Conservation (phyloP, 2,797 vertebrate genomes). For the Acrossocheilus fasciatus region DNA sequence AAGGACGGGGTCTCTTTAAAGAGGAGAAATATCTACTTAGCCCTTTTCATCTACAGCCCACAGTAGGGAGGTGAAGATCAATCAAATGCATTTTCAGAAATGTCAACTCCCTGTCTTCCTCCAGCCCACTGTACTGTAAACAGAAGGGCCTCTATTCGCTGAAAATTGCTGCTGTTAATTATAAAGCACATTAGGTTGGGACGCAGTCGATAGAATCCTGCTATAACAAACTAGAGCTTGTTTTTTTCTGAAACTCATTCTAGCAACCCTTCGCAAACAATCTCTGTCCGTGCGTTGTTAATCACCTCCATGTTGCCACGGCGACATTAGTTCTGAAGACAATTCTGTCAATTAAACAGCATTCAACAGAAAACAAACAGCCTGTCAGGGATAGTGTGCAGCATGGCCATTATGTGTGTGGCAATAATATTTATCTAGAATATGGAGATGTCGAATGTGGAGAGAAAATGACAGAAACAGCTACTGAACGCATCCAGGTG, state of each 20-base stretch:
- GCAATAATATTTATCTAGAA: conserved; percentile 46
- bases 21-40: conserved; percentile 57
- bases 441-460: conserved; percentile 30
- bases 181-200: conserved; percentile 74
- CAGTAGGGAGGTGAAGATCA: conserved; percentile 73
- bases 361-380: conserved; percentile 60
- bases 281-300: conserved; percentile 64
- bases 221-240: conserved; percentile 62
- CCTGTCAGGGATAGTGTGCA: conserved; percentile 6
- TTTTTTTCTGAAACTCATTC: conserved; percentile 68
- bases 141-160: conserved; percentile 52
- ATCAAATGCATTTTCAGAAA: conserved; percentile 76
- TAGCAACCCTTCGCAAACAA: conserved; percentile 62
- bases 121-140: conserved; percentile 69
- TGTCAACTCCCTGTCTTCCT: conserved; percentile 73
- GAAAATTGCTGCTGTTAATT: conserved; percentile 74
- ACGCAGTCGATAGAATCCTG: conserved; percentile 70
- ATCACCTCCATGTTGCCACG: conserved; percentile 47
- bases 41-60: conserved; percentile 62
- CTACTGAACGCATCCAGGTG: not conserved
- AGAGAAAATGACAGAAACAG: conserved; percentile 13
- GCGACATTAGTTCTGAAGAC: conserved; percentile 61
- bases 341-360: conserved; percentile 63
- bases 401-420: conserved; percentile 13
- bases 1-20: conserved; percentile 39